phyloP scores from a whole-genome alignment of 64 coral and sea anemone species.

The Pocillopora damicornis region DNA sequence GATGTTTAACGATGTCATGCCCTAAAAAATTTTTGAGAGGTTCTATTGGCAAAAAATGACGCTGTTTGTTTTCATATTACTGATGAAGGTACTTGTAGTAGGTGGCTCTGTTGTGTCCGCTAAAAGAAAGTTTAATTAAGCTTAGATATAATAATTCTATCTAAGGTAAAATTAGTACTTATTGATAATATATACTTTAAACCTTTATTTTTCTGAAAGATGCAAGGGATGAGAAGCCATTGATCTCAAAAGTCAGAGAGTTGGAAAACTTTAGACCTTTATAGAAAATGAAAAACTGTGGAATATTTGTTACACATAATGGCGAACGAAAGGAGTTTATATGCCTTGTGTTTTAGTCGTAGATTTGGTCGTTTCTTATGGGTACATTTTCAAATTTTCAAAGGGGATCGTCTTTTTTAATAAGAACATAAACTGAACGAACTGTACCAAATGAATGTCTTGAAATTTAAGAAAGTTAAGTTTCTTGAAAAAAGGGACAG shows the following conservation, averaged over 20 bases:
- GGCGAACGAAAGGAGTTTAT: not conserved
- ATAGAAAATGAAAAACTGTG: not conserved
- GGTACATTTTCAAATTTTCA: not conserved
- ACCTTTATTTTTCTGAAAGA: not conserved
- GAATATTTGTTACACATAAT: not conserved
- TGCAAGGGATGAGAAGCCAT: not conserved
- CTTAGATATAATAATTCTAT: too few species aligned
- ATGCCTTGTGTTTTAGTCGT: not conserved
- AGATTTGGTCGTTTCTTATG: not conserved
- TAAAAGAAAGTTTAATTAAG: too few species aligned
- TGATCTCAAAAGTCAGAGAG: not conserved
- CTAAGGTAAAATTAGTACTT: not conserved
- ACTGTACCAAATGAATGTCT: too few species aligned
- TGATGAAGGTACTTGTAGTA: too few species aligned
- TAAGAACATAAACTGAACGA: too few species aligned
- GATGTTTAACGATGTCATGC: too few species aligned
- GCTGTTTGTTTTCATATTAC: too few species aligned
- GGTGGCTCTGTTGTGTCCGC: too few species aligned
- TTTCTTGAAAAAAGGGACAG: too few species aligned
- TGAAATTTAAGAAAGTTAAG: too few species aligned
- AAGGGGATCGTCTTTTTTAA: not conserved
- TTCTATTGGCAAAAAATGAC: too few species aligned
- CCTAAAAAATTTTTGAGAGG: too few species aligned
- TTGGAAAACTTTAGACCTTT: not conserved
- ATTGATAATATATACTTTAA: not conserved